A percentile compares a stretch with the other conserved stretches of the same genome.
phyloP scores from a whole-genome alignment of 2,113 vertebrate species.

The Tichodroma muraria region DNA sequence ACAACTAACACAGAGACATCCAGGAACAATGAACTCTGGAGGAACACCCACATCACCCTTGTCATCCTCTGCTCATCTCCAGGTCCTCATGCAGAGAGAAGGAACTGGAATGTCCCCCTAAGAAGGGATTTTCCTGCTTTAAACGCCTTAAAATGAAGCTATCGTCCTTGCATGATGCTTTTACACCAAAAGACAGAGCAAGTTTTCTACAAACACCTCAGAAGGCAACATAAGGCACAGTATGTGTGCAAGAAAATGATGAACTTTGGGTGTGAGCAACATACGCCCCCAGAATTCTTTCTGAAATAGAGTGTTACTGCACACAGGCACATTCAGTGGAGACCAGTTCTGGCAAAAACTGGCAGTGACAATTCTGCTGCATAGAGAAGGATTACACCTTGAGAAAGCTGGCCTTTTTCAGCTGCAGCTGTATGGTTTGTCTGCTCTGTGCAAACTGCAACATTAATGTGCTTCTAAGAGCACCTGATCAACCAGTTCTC shows the following conservation, averaged over 20 bases:
- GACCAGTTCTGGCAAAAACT: not conserved
- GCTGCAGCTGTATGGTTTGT: fast-evolving
- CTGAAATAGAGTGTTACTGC: not conserved
- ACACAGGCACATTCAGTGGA: not conserved
- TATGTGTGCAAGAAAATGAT: not conserved
- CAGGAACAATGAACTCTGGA: not conserved
- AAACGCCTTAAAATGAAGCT: not conserved
- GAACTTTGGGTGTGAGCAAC: not conserved
- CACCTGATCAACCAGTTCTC: not conserved
- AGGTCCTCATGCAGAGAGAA: not conserved
- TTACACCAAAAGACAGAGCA: not conserved
- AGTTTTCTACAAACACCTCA: not conserved
- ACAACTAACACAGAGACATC: not conserved
- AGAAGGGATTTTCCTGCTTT: not conserved
- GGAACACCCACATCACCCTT: not conserved
- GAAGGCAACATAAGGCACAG: not conserved
- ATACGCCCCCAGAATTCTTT: not conserved
- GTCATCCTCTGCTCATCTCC: not conserved
- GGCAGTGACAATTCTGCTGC: not conserved
- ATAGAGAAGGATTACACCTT: not conserved
- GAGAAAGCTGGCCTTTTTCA: not conserved
- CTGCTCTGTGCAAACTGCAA: not conserved
- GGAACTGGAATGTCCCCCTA: not conserved
- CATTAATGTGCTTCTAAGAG: not conserved
- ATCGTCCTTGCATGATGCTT: not conserved